phyloP scores from a whole-genome alignment of 2,113 vertebrate genomes.

The Chamaea fasciata region DNA sequence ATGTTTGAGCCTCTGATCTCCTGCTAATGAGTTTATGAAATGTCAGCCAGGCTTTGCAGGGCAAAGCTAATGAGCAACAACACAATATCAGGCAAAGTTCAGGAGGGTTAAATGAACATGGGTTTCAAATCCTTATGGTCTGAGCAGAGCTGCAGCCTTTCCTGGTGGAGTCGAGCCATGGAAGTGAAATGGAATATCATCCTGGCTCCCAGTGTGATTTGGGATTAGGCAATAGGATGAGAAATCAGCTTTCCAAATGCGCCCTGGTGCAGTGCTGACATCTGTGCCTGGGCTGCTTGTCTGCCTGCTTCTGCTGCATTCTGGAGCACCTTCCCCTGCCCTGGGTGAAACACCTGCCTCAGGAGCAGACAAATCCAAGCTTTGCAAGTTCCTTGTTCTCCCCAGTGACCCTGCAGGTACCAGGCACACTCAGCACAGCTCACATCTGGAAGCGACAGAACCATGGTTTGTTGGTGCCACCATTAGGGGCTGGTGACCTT shows the following conservation, averaged over 20 bases:
- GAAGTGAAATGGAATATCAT: not conserved
- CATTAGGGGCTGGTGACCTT: not conserved
- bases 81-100: conserved; percentile 11
- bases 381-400: not conserved
- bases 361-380: not conserved
- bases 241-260: not conserved
- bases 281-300: not conserved
- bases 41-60: conserved; percentile 24
- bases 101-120: conserved; percentile 26
- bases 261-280: not conserved
- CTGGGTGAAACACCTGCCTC: not conserved
- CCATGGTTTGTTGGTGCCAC: not conserved
- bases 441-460: not conserved
- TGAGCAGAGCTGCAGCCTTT: not conserved
- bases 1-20: not conserved
- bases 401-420: not conserved
- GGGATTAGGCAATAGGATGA: not conserved
- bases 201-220: not conserved
- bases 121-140: not conserved
- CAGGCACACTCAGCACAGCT: not conserved
- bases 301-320: not conserved
- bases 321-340: not conserved
- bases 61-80: conserved; percentile 25
- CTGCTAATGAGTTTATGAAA: conserved; percentile 31
- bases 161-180: not conserved